Conservation (phyloP, 1,140 invertebrate genomes). For the Alviniconcha marisindica region DNA sequence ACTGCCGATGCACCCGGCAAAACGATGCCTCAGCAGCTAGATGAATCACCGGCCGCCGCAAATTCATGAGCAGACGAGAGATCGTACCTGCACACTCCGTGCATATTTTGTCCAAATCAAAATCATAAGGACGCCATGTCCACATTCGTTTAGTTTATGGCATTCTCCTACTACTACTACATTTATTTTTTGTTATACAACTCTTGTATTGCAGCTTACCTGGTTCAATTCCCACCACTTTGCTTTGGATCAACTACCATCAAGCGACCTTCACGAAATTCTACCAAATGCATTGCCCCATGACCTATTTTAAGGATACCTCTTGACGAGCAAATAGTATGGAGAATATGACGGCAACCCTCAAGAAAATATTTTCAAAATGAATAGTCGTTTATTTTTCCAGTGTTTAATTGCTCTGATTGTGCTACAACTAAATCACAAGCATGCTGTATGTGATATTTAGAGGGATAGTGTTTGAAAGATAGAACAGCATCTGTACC, state of each 20-base stretch:
- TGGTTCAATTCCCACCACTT: not conserved
- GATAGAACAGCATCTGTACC: not conserved
- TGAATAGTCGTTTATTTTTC: too few species aligned
- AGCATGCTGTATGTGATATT: not conserved
- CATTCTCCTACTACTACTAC: too few species aligned
- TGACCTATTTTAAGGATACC: not conserved
- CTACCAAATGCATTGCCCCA: not conserved
- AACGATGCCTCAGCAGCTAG: not conserved
- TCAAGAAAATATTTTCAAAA: too few species aligned
- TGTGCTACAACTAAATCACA: not conserved
- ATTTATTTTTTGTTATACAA: too few species aligned
- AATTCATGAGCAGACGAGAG: conserved; percentile 26
- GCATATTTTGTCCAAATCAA: not conserved
- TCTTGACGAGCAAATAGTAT: too few species aligned
- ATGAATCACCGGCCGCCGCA: not conserved
- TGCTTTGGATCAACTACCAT: not conserved
- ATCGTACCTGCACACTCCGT: not conserved
- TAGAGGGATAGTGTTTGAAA: not conserved
- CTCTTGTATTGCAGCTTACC: too few species aligned
- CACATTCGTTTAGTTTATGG: too few species aligned
- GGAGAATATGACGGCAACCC: too few species aligned
- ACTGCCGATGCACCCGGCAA: not conserved
- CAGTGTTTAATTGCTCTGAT: too few species aligned
- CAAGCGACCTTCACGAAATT: conserved; percentile 29
- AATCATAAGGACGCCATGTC: too few species aligned